These are phyloP conservation scores for Sycobia sp. DNA, from an alignment of 1,140 invertebrate species.

Conservation along the genomic window DNA sequence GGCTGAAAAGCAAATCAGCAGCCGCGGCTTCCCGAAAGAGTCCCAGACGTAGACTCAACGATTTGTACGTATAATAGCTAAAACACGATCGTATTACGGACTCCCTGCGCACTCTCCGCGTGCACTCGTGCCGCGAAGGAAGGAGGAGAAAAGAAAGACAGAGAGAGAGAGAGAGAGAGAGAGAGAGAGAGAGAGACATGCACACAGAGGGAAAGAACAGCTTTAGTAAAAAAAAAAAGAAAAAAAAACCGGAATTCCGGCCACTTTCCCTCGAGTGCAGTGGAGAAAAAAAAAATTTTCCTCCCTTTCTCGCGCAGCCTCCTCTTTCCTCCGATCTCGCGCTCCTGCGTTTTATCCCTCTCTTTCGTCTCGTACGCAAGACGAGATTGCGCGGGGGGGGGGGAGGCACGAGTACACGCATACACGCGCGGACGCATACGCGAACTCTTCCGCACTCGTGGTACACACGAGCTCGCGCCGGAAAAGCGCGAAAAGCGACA, in stretches of 20 bases:
- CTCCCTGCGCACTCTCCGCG: too few species aligned
- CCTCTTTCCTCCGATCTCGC: background rate
- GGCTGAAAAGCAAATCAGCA: slow-evolving; percentile 5
- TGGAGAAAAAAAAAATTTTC: slow-evolving; percentile 6
- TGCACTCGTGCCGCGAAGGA: too few species aligned
- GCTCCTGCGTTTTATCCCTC: too few species aligned
- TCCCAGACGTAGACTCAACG: background rate
- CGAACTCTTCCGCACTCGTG: too few species aligned
- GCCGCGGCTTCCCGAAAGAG: slow-evolving; percentile 7
- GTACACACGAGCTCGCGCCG: background rate
- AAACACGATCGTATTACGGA: background rate
- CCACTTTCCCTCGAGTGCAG: slow-evolving; percentile 1
- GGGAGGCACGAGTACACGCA: background rate
- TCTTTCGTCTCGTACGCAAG: background rate
- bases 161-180: too few species aligned
- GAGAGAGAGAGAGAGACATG: too few species aligned
- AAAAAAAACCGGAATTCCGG: slow-evolving; percentile 7
- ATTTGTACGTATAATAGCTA: slow-evolving; percentile 12
- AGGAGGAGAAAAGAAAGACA: too few species aligned
- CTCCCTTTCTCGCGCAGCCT: background rate
- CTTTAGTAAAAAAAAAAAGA: background rate
- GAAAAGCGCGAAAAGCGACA: slow-evolving; percentile 22
- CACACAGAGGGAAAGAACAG: too few species aligned
- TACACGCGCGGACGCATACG: background rate
- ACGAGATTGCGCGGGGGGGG: too few species aligned